Evolutionary conservation across 2,888 invertebrate genomes (phyloP).

Genomic region (Anaspis maculata): DNA sequence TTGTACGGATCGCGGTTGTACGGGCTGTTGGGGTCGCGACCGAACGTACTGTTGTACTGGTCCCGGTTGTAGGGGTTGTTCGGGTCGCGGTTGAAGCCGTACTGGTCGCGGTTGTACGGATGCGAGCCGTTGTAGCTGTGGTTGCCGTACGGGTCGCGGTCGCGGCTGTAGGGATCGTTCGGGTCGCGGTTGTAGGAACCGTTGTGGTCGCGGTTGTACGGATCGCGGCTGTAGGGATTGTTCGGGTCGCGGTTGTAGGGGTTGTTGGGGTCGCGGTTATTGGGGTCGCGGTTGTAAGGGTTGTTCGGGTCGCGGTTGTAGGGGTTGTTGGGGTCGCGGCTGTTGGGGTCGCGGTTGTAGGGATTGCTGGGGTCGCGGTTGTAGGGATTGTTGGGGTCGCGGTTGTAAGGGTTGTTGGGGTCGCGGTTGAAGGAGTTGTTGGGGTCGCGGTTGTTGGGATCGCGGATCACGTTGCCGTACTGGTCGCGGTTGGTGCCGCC

Average conservation of each 20-base stretch:
- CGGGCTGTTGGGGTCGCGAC: constrained; percentile 13
- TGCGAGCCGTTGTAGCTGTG: constrained; percentile 14
- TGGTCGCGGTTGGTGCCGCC: background rate
- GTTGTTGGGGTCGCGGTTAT: background rate
- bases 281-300: background rate
- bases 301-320: background rate
- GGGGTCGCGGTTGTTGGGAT: background rate
- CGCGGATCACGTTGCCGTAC: background rate
- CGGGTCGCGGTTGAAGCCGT: constrained; percentile 8
- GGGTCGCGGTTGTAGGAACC: constrained; percentile 12
- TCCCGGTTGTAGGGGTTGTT: constrained; percentile 3
- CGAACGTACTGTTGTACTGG: constrained; percentile 7
- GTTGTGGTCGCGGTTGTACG: constrained; percentile 7
- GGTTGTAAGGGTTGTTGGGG: background rate
- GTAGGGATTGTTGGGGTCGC: background rate
- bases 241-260: background rate
- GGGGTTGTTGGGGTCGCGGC: background rate
- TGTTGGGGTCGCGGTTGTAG: background rate
- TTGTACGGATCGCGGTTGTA: constrained; percentile 13
- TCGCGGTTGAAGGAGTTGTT: background rate
- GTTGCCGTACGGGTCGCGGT: constrained; percentile 1
- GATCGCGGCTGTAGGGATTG: background rate
- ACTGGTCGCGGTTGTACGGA: constrained; percentile 11
- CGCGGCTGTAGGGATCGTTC: constrained; percentile 8
- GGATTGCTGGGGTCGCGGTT: background rate